Conservation (phyloP, 53 echinoderm and acorn worm species). For the Stichopus horrens region DNA sequence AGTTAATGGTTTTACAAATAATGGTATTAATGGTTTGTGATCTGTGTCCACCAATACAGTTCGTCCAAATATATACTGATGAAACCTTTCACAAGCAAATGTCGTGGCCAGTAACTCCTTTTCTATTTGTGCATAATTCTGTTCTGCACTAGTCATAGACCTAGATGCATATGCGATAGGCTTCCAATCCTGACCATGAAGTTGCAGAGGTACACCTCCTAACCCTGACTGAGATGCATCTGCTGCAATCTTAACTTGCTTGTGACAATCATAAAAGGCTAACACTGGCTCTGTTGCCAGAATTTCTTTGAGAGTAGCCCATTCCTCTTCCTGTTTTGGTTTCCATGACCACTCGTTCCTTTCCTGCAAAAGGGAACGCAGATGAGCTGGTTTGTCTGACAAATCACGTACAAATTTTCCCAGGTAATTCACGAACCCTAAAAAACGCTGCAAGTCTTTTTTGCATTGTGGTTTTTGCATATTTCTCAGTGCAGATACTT, state of each 20-base stretch:
- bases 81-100: conserved; percentile 61
- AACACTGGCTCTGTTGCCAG: conserved; percentile 57
- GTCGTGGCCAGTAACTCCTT: conserved; percentile 52
- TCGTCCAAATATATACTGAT: conserved; percentile 48
- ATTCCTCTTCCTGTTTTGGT: conserved; percentile 40
- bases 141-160: conserved; percentile 52
- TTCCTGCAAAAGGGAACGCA: conserved; percentile 49
- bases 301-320: conserved; percentile 41
- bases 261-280: conserved; percentile 51
- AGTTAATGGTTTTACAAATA: conserved; percentile 48
- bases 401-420: conserved; percentile 65
- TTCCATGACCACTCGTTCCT: conserved; percentile 58
- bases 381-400: conserved; percentile 54
- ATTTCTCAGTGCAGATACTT: conserved; percentile 67
- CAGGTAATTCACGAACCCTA: conserved; percentile 60
- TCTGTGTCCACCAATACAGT: conserved; percentile 29
- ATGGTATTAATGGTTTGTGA: conserved; percentile 37
- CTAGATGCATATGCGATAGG: conserved; percentile 67
- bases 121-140: conserved; percentile 56
- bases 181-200: conserved; percentile 33
- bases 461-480: conserved; percentile 60
- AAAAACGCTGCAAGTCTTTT: conserved; percentile 56
- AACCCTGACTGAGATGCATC: conserved; percentile 63
- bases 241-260: conserved; percentile 47
- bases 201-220: conserved; percentile 59